Conservation (phyloP, 2,113 vertebrate species). For the Pteropus alecto region DNA sequence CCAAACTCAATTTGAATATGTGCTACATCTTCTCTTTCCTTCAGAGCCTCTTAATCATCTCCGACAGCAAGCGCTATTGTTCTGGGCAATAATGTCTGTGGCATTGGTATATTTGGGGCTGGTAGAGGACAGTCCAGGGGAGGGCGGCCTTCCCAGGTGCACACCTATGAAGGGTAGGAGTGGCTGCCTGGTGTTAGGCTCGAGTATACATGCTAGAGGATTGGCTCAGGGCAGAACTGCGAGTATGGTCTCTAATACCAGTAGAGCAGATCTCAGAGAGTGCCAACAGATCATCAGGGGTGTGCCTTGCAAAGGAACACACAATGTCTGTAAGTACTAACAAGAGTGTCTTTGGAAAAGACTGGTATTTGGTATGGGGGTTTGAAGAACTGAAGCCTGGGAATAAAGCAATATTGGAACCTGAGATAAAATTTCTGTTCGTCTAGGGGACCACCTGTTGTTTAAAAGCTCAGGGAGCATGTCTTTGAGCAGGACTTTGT, state of each 20-base stretch:
- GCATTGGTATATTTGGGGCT: not conserved
- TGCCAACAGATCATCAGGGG: no score
- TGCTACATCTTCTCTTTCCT: not conserved
- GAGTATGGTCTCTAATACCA: no score
- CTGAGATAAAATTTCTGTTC: not conserved
- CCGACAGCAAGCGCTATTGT: not conserved
- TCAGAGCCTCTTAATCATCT: not conserved
- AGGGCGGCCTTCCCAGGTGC: not conserved
- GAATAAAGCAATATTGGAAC: not conserved
- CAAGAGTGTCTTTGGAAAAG: not conserved
- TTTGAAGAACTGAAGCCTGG: not conserved
- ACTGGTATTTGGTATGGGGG: not conserved
- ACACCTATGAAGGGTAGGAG: not conserved
- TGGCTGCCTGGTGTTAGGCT: not conserved
- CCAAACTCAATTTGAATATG: not conserved
- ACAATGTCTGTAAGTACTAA: not conserved
- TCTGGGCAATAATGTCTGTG: not conserved
- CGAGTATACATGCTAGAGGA: not conserved
- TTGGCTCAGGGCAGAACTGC: not conserved
- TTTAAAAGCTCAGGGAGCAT: not conserved
- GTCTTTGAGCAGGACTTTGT: not conserved
- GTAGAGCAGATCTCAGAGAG: not conserved
- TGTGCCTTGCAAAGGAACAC: no score
- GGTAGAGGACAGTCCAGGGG: not conserved
- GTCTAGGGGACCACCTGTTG: not conserved